These are phyloP conservation scores for Homarus americanus DNA, from an alignment of 1,140 invertebrate genomes.

Conservation along the genomic window DNA sequence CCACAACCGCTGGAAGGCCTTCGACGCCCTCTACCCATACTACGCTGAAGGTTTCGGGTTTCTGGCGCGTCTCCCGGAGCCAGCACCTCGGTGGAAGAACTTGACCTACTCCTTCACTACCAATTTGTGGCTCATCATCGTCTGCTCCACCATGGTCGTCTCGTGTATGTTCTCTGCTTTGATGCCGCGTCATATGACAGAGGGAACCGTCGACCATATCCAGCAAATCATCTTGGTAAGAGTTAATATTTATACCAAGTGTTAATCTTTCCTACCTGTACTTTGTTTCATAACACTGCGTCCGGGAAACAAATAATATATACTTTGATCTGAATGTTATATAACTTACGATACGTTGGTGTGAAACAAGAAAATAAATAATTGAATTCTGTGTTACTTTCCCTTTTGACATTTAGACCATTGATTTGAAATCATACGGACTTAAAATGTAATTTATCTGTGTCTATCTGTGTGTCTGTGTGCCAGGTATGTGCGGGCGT, in stretches of 20 bases:
- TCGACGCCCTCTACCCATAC: constrained; percentile 64
- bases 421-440: no score
- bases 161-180: neutral
- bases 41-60: constrained; percentile 69
- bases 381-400: no score
- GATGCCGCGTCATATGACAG: neutral
- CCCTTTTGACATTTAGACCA: no score
- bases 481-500: constrained; percentile 30
- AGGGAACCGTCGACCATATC: neutral
- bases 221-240: neutral
- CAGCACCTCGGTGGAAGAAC: constrained; percentile 55
- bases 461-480: no score
- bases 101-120: constrained; percentile 53
- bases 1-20: constrained; percentile 31
- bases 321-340: no score
- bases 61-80: constrained; percentile 38
- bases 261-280: no score
- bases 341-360: no score
- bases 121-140: constrained; percentile 37
- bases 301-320: no score
- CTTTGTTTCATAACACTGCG: no score
- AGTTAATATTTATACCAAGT: neutral
- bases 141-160: constrained; percentile 11
- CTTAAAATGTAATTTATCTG: no score
- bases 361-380: no score